phyloP scores from a whole-genome alignment of 2,113 vertebrate genomes.

The Meles meles region DNA sequence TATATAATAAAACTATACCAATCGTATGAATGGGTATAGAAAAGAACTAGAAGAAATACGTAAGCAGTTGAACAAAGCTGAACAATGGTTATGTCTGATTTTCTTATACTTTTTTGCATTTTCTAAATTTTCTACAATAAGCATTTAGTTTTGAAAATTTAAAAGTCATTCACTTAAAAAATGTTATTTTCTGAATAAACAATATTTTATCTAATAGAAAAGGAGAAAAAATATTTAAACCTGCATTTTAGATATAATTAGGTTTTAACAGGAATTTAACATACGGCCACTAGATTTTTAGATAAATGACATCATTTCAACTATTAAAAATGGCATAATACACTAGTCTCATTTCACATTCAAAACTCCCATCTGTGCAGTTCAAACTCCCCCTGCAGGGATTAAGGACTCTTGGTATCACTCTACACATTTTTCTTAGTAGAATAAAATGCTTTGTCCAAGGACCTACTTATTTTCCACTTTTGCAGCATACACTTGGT shows the following conservation, averaged over 20 bases:
- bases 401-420: background rate
- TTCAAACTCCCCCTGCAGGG: background rate
- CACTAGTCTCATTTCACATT: background rate
- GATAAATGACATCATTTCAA: slow-evolving; percentile 2
- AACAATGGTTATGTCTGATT: background rate
- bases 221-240: background rate
- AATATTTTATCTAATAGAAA: slow-evolving; percentile 30
- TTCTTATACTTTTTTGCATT: background rate
- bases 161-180: slow-evolving; percentile 1
- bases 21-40: background rate
- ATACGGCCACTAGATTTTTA: background rate
- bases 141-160: slow-evolving; percentile 32
- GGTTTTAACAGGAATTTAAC: slow-evolving; percentile 20
- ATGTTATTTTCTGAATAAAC: slow-evolving; percentile 1
- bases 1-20: background rate
- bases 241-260: background rate
- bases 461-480: slow-evolving; percentile 91
- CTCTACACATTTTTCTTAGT: background rate
- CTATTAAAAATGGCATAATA: background rate
- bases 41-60: background rate
- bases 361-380: background rate
- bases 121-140: slow-evolving; percentile 19
- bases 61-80: background rate
- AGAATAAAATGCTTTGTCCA: background rate
- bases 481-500: slow-evolving; percentile 91